phyloP scores from a whole-genome alignment of 2,113 vertebrate genomes.

The Percina caprodes region DNA sequence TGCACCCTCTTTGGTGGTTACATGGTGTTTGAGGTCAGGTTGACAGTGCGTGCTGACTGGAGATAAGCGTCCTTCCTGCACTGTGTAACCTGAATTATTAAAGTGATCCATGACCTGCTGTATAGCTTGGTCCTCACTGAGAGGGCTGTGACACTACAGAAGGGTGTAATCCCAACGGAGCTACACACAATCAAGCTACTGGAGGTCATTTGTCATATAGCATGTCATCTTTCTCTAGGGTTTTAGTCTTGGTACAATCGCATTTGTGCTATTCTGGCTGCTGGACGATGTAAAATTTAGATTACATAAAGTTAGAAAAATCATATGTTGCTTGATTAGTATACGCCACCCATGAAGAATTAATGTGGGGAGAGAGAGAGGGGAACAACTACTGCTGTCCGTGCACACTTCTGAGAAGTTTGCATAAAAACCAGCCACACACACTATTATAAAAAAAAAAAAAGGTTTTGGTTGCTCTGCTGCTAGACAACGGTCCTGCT shows the following conservation, averaged over 20 bases:
- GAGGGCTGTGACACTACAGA: not conserved
- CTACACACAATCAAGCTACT: not conserved
- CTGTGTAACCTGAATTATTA: not conserved
- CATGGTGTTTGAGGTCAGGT: slow-evolving; percentile 33
- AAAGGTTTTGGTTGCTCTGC: slow-evolving; percentile 22
- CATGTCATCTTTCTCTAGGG: not conserved
- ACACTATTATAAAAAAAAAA: not conserved
- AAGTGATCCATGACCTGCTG: slow-evolving; percentile 18
- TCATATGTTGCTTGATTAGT: not conserved
- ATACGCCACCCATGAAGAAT: not conserved
- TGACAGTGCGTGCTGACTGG: not conserved
- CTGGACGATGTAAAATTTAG: not conserved
- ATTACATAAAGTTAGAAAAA: not conserved
- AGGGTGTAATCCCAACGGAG: slow-evolving; percentile 3
- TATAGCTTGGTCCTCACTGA: not conserved
- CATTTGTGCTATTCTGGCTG: not conserved
- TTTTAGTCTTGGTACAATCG: not conserved
- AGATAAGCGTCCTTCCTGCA: slow-evolving; percentile 17
- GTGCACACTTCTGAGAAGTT: not conserved
- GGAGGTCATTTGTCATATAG: not conserved
- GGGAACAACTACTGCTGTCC: not conserved
- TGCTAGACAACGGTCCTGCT: slow-evolving; percentile 18
- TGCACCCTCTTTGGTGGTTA: slow-evolving; percentile 55
- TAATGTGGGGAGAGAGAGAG: not conserved
- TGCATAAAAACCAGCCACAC: not conserved